Percentiles rank a stretch among this genome's conserved stretches.
phyloP scores from a whole-genome alignment of 2,888 invertebrate species.

The Ditula angustiorana region DNA sequence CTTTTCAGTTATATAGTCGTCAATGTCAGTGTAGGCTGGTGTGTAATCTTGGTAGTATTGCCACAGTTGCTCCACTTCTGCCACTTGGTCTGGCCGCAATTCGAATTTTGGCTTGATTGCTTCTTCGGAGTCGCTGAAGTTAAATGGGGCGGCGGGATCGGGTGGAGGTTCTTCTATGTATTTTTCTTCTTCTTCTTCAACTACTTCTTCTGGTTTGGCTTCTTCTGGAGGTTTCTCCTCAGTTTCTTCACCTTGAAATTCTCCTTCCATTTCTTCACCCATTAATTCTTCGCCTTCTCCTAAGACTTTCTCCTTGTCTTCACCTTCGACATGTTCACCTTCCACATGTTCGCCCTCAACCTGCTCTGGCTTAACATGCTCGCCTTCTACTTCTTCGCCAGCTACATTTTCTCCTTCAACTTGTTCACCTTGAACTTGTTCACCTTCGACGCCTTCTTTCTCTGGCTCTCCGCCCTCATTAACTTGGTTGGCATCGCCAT shows the following conservation, averaged over 20 bases:
- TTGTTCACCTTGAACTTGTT: constrained; percentile 28
- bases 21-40: constrained; percentile 72
- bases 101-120: constrained; percentile 66
- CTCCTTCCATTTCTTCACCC: constrained; percentile 50
- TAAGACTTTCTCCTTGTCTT: constrained; percentile 42
- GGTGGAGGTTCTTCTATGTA: constrained; percentile 69
- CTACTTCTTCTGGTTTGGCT: constrained; percentile 50
- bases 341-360: constrained; percentile 26
- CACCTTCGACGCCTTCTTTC: constrained; percentile 25
- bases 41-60: constrained; percentile 72
- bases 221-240: constrained; percentile 47
- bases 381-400: constrained; percentile 22
- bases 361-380: constrained; percentile 24
- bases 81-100: constrained; percentile 71
- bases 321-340: constrained; percentile 48
- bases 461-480: constrained; percentile 9
- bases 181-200: constrained; percentile 68
- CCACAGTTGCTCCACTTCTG: constrained; percentile 77
- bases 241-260: constrained; percentile 47
- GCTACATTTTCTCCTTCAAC: constrained; percentile 22
- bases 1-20: constrained; percentile 71
- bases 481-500: constrained; percentile 42
- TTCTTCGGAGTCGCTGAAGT: constrained; percentile 73
- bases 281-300: constrained; percentile 52
- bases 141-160: constrained; percentile 74